Percentiles rank a stretch among this genome's conserved stretches.
Conservation (phyloP, 2,113 vertebrate species). For the Peromyscus polionotus region DNA sequence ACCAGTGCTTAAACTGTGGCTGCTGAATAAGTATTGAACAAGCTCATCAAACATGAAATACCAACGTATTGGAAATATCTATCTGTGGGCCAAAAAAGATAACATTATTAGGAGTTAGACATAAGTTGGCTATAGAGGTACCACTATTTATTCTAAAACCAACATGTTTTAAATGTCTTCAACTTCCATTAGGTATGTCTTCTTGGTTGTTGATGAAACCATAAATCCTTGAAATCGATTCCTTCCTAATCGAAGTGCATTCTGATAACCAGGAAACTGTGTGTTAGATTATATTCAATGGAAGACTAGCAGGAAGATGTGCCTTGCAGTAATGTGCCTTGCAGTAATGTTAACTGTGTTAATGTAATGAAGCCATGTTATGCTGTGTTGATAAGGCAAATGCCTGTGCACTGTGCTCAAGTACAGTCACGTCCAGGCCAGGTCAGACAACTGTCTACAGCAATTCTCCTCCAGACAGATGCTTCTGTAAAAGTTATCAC, state of each 20-base stretch:
- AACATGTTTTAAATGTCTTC: slow-evolving; percentile 24
- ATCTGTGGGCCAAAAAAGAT: slow-evolving; percentile 51
- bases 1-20: background rate
- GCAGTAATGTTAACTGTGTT: background rate
- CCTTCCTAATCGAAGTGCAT: slow-evolving; percentile 6
- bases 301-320: background rate
- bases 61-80: slow-evolving; percentile 10
- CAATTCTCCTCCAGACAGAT: background rate
- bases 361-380: background rate
- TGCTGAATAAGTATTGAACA: background rate
- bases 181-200: slow-evolving; percentile 1
- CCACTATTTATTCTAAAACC: background rate
- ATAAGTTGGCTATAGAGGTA: background rate
- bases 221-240: slow-evolving; percentile 29
- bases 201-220: slow-evolving; percentile 25
- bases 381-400: background rate
- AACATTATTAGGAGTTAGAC: background rate
- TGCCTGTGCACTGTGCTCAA: background rate
- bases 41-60: background rate
- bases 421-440: background rate
- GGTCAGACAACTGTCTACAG: background rate
- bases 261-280: background rate
- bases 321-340: background rate
- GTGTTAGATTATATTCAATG: background rate
- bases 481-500: background rate